Evolutionary conservation across 1,140 invertebrate species (phyloP), one percentile per base, ranked within the genome.

Genomic region (Hylyphantes graminicola): DNA sequence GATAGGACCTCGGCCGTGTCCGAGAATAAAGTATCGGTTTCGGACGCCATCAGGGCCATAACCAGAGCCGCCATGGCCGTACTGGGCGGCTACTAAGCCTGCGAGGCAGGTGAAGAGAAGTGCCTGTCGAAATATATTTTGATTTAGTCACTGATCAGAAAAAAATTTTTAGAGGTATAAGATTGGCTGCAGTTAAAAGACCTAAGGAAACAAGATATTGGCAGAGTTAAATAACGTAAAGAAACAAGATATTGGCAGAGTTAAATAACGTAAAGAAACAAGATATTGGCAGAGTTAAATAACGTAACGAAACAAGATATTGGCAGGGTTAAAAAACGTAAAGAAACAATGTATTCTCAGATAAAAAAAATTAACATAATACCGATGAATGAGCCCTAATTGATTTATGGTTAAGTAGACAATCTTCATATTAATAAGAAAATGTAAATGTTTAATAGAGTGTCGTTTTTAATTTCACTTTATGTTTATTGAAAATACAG

Each of bases 1-100:
- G 13, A 81, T 63, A 54, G 79, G 79, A 53, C 59, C 59, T 67
- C 75, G 13, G n/a, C 79, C 79, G n/a, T 81, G 79, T 17, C 79
- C 79, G 11, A 81, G 17, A 13, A 81, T 81, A 67, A 81, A 81
- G 17, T 81, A 81, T n/a, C 79, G 79, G 68, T 73, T 81, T 72
- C 79, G 55, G 35, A 81, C 79, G 3, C 79, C 79, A 50, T 81
- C 79, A 9, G 79, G 79, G 11, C 79, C 64, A 64, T 81, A 81
- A 35, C 79, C 68, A 9, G 53, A 57, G 50, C 67, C 67, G 8
- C 79, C 79, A 12, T 59, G 65, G 0, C 79, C 79, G n/a, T 81
- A 81, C 57, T 81, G 79, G 12, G 79, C 79, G 5, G 79, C 19
- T 7, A 59, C n/a, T 7, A 81, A 13, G 12, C 79, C 79, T n/a